A percentile compares a stretch with the other conserved stretches of the same genome.
phyloP scores from a whole-genome alignment of 2,113 vertebrate genomes.

The Tetrax tetrax region DNA sequence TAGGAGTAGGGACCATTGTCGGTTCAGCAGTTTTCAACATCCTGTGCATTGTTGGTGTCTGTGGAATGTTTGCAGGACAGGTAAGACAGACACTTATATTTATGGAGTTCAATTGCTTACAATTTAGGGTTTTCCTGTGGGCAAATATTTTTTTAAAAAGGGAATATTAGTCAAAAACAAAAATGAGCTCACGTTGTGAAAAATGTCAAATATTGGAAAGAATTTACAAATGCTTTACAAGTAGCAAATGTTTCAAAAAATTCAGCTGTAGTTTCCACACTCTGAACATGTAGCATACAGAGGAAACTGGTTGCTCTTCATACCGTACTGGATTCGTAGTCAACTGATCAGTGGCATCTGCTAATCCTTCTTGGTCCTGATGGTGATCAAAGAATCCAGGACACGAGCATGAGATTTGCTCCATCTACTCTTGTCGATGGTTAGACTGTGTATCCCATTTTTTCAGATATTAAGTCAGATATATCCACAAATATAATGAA shows the following conservation, averaged over 20 bases:
- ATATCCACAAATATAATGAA: neutral
- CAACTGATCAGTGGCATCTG: neutral
- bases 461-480: neutral
- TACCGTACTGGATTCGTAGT: neutral
- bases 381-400: neutral
- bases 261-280: neutral
- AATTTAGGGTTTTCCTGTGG: neutral
- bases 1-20: slow-evolving; percentile 97
- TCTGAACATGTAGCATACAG: neutral
- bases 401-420: neutral
- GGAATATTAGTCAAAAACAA: neutral
- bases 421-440: neutral
- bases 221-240: neutral
- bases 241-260: neutral
- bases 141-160: neutral
- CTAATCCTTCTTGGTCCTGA: neutral
- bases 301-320: neutral
- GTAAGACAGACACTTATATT: slow-evolving; percentile 72
- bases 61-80: slow-evolving; percentile 96
- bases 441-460: neutral
- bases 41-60: slow-evolving; percentile 96
- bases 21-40: slow-evolving; percentile 98
- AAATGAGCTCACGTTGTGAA: neutral
- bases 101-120: neutral
- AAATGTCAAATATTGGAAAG: neutral